phyloP scores from a whole-genome alignment of 1,140 invertebrate genomes.

The Drosophila sulfurigaster region DNA sequence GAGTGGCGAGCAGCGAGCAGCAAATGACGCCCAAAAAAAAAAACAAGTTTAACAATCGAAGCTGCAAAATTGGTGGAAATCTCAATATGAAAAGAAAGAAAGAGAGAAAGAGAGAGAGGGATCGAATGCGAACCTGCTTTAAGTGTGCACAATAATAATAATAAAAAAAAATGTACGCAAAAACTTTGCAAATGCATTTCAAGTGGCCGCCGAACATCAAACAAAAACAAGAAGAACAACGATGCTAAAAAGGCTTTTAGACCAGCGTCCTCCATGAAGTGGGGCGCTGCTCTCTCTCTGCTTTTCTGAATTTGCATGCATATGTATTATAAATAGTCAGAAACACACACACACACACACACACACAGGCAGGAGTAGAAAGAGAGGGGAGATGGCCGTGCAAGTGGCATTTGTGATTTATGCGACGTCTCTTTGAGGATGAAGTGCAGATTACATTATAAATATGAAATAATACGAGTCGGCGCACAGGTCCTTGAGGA shows the following conservation, averaged over 20 bases:
- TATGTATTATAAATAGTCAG: slow-evolving; percentile 61
- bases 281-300: slow-evolving; percentile 20
- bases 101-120: not conserved
- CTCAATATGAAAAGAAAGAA: not conserved
- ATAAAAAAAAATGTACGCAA: not conserved
- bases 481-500: slow-evolving; percentile 67
- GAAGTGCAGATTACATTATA: slow-evolving; percentile 81
- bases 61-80: slow-evolving; percentile 16
- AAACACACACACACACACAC: slow-evolving; percentile 17
- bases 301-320: slow-evolving; percentile 35
- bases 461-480: slow-evolving; percentile 75
- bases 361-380: slow-evolving; percentile 5
- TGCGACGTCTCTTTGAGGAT: slow-evolving; percentile 76
- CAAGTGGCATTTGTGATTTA: slow-evolving; percentile 69
- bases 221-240: slow-evolving; percentile 46
- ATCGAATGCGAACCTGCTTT: slow-evolving; percentile 16
- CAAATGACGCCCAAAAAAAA: not conserved
- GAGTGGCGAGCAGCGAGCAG: not conserved
- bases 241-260: slow-evolving; percentile 70
- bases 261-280: slow-evolving; percentile 58
- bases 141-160: slow-evolving; percentile 26
- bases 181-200: slow-evolving; percentile 71
- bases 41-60: not conserved
- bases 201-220: slow-evolving; percentile 76
- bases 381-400: not conserved